Percentiles rank a stretch among this genome's conserved stretches.
Conservation (phyloP, 2,113 vertebrate species). For the Balaeniceps rex region DNA sequence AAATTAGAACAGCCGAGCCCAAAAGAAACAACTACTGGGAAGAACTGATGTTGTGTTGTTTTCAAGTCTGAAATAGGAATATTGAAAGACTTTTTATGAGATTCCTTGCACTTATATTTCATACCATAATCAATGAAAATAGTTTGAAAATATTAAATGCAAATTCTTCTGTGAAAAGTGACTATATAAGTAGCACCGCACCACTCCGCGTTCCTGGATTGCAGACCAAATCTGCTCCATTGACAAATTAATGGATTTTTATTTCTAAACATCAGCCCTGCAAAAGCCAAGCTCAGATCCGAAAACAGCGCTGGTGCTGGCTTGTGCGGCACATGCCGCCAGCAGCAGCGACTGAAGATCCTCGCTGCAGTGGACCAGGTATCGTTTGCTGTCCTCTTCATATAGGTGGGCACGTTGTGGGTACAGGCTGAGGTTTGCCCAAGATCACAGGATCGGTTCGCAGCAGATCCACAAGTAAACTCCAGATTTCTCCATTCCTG, state of each 20-base stretch:
- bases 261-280: neutral
- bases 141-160: neutral
- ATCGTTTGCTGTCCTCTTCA: neutral
- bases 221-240: neutral
- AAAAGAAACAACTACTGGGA: neutral
- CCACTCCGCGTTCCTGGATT: neutral
- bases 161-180: neutral
- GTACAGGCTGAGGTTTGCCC: neutral
- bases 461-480: neutral
- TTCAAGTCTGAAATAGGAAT: neutral
- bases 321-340: neutral
- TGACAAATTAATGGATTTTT: neutral
- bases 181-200: neutral
- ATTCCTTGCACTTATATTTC: neutral
- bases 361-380: neutral
- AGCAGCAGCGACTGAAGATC: neutral
- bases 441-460: neutral
- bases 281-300: neutral
- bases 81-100: neutral
- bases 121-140: neutral
- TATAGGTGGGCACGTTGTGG: accelerated
- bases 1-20: neutral
- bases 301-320: neutral
- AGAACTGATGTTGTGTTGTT: neutral
- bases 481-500: neutral